A percentile compares a stretch with the other conserved stretches of the same genome.
Conservation (phyloP, 2,888 invertebrate species). For the Melipona bicolor region DNA sequence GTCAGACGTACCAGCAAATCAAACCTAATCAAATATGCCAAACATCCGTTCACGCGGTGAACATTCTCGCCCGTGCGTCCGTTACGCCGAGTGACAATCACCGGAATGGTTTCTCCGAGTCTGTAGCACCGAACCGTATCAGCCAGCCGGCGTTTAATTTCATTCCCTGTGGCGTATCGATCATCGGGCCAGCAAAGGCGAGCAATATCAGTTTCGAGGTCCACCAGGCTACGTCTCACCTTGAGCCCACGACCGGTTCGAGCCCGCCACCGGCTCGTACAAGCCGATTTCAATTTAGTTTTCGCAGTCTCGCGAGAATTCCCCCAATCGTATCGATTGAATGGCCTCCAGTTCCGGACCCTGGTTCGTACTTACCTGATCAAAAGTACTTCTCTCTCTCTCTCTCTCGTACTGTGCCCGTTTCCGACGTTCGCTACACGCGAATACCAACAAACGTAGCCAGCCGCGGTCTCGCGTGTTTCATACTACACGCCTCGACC, state of each 20-base stretch:
- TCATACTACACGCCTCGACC: constrained; percentile 22
- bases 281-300: constrained; percentile 67
- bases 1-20: neutral
- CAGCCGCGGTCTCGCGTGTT: constrained; percentile 26
- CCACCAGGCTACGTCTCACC: constrained; percentile 25
- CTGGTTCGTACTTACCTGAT: constrained; percentile 56
- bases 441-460: neutral
- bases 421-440: constrained; percentile 46
- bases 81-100: constrained; percentile 13
- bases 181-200: constrained; percentile 24
- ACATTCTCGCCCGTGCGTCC: neutral
- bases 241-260: constrained; percentile 35
- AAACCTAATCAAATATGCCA: neutral
- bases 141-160: constrained; percentile 41
- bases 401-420: neutral
- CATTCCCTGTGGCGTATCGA: constrained; percentile 30
- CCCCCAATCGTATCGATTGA: constrained; percentile 59
- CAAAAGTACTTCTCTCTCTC: constrained; percentile 10
- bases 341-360: constrained; percentile 36
- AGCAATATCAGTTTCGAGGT: constrained; percentile 4
- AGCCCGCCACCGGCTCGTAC: constrained; percentile 34
- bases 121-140: constrained; percentile 5
- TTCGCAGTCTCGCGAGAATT: constrained; percentile 56
- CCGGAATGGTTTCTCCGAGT: neutral
- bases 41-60: neutral